Conservation (phyloP, 2,888 invertebrate species). For the Sylvicola fuscatus region DNA sequence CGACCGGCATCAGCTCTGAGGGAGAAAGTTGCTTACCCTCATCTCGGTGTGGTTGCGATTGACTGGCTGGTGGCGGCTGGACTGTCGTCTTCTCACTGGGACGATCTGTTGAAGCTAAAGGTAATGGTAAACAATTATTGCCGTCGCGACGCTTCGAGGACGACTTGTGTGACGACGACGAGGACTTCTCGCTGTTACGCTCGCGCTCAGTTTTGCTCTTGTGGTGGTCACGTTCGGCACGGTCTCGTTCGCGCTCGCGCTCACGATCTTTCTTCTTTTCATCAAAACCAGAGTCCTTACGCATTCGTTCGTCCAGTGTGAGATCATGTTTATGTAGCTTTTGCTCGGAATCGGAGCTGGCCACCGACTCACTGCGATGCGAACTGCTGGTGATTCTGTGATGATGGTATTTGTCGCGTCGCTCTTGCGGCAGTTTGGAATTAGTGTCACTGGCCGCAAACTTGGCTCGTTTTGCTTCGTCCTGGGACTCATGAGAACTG, state of each 20-base stretch:
- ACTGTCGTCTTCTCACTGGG: no score
- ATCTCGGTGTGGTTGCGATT: no score
- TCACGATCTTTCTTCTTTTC: constrained; percentile 16
- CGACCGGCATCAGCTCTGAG: no score
- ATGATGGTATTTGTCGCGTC: constrained; percentile 5
- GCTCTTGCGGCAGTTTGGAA: constrained; percentile 3
- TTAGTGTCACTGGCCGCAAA: not conserved
- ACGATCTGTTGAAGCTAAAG: no score
- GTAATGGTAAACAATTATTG: no score
- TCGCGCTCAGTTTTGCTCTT: constrained; percentile 7
- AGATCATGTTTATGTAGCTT: constrained; percentile 18
- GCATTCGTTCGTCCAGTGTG: constrained; percentile 18
- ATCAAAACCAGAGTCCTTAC: constrained; percentile 12
- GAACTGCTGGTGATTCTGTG: not conserved
- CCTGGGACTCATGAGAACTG: constrained; percentile 49
- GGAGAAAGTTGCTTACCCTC: no score
- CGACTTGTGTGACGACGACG: constrained; percentile 6
- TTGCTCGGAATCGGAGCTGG: constrained; percentile 21
- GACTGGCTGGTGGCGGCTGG: no score
- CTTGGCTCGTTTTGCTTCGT: constrained; percentile 12
- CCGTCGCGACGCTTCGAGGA: not conserved
- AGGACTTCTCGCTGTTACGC: constrained; percentile 8
- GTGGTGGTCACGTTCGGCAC: constrained; percentile 3
- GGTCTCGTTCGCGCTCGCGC: constrained; percentile 11
- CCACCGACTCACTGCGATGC: constrained; percentile 10